Conservation (phyloP, 1,140 invertebrate genomes). For the Condylostylus longicornis region DNA sequence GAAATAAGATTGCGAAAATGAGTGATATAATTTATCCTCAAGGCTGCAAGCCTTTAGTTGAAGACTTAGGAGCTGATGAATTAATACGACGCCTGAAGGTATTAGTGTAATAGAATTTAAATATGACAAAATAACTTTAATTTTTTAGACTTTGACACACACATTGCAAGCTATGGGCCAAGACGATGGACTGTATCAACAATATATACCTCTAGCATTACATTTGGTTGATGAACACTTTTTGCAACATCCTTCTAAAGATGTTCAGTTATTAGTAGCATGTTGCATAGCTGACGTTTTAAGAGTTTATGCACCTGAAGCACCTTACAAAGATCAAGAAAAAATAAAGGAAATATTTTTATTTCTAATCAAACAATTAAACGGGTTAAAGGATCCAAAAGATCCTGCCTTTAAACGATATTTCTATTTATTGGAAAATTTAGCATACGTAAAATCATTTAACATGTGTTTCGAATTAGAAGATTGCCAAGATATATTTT, state of each 20-base stretch:
- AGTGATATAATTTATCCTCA: slow-evolving; percentile 67
- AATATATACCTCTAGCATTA: slow-evolving; percentile 85
- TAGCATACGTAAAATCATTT: slow-evolving; percentile 96
- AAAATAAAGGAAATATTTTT: slow-evolving; percentile 86
- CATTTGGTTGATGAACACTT: slow-evolving; percentile 88
- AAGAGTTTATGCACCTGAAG: slow-evolving; percentile 95
- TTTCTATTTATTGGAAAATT: slow-evolving; percentile 88
- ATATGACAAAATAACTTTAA: slow-evolving; percentile 1
- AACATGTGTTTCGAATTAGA: slow-evolving; percentile 98
- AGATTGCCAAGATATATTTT: slow-evolving; percentile 94
- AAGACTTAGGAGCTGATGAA: slow-evolving; percentile 89
- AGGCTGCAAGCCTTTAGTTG: slow-evolving; percentile 73
- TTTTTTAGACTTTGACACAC: slow-evolving; percentile 63
- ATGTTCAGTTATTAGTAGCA: slow-evolving; percentile 87
- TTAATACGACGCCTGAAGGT: slow-evolving; percentile 86
- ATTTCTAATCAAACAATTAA: slow-evolving; percentile 89
- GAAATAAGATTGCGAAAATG: too few relatives aligned
- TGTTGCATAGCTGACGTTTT: slow-evolving; percentile 96
- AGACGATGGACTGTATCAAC: slow-evolving; percentile 86
- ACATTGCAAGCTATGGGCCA: slow-evolving; percentile 93
- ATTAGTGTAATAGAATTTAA: slow-evolving; percentile 10
- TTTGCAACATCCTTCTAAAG: slow-evolving; percentile 73
- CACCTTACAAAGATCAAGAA: slow-evolving; percentile 89
- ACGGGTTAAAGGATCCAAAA: slow-evolving; percentile 88
- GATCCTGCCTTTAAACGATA: slow-evolving; percentile 95